These are phyloP conservation scores for Sebastes kiyomatsui DNA, from an alignment of 2,797 vertebrate species.

Conservation along the genomic window DNA sequence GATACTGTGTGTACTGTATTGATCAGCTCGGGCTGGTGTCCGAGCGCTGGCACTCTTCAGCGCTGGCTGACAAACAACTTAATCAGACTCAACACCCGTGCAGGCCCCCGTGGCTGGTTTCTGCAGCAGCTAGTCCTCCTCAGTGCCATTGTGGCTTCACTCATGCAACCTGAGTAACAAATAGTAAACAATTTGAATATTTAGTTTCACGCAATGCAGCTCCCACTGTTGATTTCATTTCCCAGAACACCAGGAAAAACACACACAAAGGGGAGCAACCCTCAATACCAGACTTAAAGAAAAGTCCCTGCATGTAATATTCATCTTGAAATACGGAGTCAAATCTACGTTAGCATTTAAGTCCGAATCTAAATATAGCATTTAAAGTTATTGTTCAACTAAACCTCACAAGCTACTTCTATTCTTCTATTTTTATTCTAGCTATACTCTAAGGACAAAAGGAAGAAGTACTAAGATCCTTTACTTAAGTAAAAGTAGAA, in stretches of 20 bases:
- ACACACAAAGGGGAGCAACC: background rate
- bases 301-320: background rate
- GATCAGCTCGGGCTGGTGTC: slow-evolving; percentile 66
- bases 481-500: too few relatives aligned
- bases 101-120: slow-evolving; percentile 12
- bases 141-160: background rate
- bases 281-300: background rate
- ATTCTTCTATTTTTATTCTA: background rate
- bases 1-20: slow-evolving; percentile 63
- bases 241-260: background rate
- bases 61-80: slow-evolving; percentile 56
- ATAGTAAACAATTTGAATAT: slow-evolving; percentile 1
- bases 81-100: slow-evolving; percentile 44
- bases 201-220: background rate
- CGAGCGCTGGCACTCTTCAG: slow-evolving; percentile 38
- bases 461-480: too few relatives aligned
- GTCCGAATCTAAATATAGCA: background rate
- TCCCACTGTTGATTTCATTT: background rate
- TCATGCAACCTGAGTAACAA: slow-evolving; percentile 1
- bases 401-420: background rate
- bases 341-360: background rate
- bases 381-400: background rate
- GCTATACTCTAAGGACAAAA: too few relatives aligned
- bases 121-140: slow-evolving; percentile 21
- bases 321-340: background rate